phyloP scores from a whole-genome alignment of 2,113 vertebrate species.

The Toxotes chatareus region DNA sequence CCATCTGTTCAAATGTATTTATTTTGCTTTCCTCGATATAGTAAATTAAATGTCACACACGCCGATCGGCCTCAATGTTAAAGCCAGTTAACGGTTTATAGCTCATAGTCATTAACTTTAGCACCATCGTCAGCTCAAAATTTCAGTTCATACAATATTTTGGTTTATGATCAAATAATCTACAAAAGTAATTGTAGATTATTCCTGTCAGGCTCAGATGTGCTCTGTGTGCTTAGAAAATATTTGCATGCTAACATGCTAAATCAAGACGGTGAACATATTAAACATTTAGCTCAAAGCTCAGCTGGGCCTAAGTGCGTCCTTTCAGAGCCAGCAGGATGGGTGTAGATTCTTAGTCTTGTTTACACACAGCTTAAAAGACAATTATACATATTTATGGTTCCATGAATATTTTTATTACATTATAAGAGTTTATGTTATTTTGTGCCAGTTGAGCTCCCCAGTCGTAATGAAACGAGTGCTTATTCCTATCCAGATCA shows the following conservation, averaged over 20 bases:
- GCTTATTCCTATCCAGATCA: constrained; percentile 4
- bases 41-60: too few relatives aligned
- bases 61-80: too few relatives aligned
- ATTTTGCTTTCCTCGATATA: too few relatives aligned
- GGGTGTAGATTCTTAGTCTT: background rate
- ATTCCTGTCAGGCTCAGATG: background rate
- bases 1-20: too few relatives aligned
- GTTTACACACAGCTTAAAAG: background rate
- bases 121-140: too few relatives aligned
- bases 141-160: too few relatives aligned
- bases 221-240: background rate
- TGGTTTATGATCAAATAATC: background rate
- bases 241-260: background rate
- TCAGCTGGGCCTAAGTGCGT: background rate
- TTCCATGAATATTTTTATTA: background rate
- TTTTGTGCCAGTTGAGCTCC: background rate
- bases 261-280: background rate
- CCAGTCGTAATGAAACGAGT: background rate
- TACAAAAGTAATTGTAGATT: background rate
- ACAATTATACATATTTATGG: background rate
- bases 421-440: background rate
- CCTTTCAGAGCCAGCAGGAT: background rate
- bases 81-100: too few relatives aligned
- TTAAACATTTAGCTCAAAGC: background rate
- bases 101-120: too few relatives aligned